Conservation (phyloP, 2,113 vertebrate genomes). For the Ciconia maguari region DNA sequence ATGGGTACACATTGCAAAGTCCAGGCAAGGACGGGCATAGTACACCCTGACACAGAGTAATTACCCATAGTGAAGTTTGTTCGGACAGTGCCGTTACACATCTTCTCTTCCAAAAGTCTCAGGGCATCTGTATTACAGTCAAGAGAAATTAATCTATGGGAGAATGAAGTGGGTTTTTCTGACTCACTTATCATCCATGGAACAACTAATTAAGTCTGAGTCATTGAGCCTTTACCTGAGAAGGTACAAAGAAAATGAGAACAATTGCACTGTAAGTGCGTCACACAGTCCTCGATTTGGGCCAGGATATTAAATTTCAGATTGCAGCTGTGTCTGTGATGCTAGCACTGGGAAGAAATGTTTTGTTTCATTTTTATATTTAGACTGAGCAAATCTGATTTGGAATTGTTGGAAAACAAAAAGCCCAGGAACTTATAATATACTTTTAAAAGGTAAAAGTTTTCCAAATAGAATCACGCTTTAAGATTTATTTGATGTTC, state of each 20-base stretch:
- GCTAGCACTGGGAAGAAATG: neutral
- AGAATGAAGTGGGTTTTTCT: neutral
- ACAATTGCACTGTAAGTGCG: neutral
- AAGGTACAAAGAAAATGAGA: constrained; percentile 11
- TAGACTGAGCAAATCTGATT: neutral
- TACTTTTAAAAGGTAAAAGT: neutral
- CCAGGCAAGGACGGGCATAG: neutral
- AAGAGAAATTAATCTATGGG: neutral
- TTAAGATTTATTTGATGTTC: neutral
- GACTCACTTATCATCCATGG: neutral
- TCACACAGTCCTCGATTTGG: neutral
- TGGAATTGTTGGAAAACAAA: neutral
- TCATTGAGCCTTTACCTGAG: neutral
- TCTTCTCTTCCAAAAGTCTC: neutral
- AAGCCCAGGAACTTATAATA: neutral
- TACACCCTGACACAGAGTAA: neutral
- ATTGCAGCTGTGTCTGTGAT: neutral
- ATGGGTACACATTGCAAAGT: neutral
- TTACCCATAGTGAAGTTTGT: neutral
- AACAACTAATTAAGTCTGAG: constrained; percentile 22
- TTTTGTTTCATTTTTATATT: neutral
- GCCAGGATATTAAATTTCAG: constrained; percentile 35
- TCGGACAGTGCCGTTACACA: neutral
- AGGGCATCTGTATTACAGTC: neutral
- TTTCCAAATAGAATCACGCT: neutral